phyloP scores from a whole-genome alignment of 2,113 vertebrate species.

The Nannobrachium achirus region DNA sequence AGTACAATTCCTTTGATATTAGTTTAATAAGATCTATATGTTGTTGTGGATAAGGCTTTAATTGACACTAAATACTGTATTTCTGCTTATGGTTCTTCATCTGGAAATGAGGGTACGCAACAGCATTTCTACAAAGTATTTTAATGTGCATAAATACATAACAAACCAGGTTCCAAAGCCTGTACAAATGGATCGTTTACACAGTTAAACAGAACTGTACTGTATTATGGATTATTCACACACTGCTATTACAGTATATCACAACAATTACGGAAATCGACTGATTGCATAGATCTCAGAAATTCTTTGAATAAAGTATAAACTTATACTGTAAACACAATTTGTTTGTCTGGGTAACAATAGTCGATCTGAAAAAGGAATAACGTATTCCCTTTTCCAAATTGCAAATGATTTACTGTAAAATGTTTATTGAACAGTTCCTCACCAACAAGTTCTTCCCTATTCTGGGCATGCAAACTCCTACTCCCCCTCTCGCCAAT shows the following conservation, averaged over 20 bases:
- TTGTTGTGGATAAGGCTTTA: background rate
- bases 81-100: background rate
- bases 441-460: no score
- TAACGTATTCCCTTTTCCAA: background rate
- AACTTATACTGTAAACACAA: constrained; percentile 54
- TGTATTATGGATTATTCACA: constrained; percentile 39
- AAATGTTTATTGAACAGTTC: background rate
- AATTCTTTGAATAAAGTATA: constrained; percentile 55
- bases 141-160: constrained; percentile 71
- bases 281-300: constrained; percentile 77
- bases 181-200: constrained; percentile 50
- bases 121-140: constrained; percentile 63
- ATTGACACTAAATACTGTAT: background rate
- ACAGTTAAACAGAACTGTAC: constrained; percentile 39
- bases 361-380: constrained; percentile 17
- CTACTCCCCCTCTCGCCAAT: no score
- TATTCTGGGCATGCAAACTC: no score
- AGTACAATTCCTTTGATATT: no score
- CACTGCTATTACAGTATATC: constrained; percentile 45
- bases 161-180: constrained; percentile 57
- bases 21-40: background rate
- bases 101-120: background rate
- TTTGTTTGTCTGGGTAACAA: constrained; percentile 13
- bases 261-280: constrained; percentile 58
- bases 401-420: background rate